A percentile compares a stretch with the other conserved stretches of the same genome.
Evolutionary conservation across 1,140 invertebrate genomes (phyloP).

Genomic region (Trichonephila clavata): DNA sequence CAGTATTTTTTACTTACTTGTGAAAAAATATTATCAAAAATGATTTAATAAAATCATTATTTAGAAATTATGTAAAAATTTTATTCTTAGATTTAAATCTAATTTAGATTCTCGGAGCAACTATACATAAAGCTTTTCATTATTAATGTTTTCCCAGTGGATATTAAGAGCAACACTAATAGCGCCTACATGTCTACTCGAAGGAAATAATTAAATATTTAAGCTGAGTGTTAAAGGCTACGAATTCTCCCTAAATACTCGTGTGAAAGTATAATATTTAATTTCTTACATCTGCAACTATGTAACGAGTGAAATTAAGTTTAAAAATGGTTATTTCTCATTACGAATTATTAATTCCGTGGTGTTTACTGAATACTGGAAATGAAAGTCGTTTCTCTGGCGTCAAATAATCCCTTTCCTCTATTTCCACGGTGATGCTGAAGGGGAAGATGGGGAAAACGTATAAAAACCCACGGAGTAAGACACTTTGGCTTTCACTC

Average conservation of each 20-base stretch:
- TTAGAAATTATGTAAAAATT: too few relatives aligned
- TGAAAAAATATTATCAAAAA: too few relatives aligned
- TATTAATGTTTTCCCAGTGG: too few relatives aligned
- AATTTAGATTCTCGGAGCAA: too few relatives aligned
- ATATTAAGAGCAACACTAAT: too few relatives aligned
- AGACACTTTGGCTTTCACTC: constrained; percentile 41
- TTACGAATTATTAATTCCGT: constrained; percentile 16
- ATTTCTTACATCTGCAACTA: not conserved
- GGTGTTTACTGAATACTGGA: constrained; percentile 23
- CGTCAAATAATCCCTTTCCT: constrained; percentile 7
- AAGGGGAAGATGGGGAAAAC: not conserved
- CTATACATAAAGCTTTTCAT: too few relatives aligned
- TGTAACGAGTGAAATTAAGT: not conserved
- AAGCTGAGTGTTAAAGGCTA: too few relatives aligned
- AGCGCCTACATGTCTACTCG: too few relatives aligned
- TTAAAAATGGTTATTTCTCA: not conserved
- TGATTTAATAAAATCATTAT: too few relatives aligned
- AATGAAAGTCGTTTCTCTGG: not conserved
- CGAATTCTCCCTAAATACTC: not conserved
- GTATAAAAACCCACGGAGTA: constrained; percentile 35
- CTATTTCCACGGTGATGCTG: not conserved
- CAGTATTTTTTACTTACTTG: too few relatives aligned
- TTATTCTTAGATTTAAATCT: too few relatives aligned
- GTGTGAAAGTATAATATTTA: constrained; percentile 16
- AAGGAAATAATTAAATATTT: too few relatives aligned